Conservation (phyloP, 2,888 invertebrate genomes). For the Smittia sp. region DNA sequence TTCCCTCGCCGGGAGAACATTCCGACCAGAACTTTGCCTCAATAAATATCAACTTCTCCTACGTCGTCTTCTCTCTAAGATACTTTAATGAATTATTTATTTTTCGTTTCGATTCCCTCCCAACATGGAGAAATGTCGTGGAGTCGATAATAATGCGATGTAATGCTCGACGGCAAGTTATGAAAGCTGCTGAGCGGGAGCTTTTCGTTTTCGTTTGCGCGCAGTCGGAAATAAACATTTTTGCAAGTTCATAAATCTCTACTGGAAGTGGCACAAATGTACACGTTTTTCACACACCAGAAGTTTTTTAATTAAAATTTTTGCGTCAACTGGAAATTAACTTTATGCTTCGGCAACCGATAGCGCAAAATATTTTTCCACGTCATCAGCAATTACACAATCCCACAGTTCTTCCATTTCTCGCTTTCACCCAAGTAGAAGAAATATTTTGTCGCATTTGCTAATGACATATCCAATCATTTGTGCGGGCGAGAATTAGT, state of each 20-base stretch:
- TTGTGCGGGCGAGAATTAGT: not conserved
- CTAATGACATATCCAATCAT: slow-evolving; percentile 26
- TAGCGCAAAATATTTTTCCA: not conserved
- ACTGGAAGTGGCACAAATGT: not conserved
- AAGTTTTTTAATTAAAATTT: slow-evolving; percentile 28
- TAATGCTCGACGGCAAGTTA: not conserved
- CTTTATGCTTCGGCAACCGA: slow-evolving; percentile 4
- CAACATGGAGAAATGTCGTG: slow-evolving; percentile 10
- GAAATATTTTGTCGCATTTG: slow-evolving; percentile 23
- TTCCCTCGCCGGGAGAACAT: not conserved
- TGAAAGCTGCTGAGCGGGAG: not conserved
- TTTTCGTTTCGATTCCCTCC: not conserved
- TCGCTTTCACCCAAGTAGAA: not conserved
- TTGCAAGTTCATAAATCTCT: slow-evolving; percentile 33
- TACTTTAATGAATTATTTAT: slow-evolving; percentile 36
- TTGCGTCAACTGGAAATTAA: not conserved
- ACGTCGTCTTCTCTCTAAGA: not conserved
- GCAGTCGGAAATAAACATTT: slow-evolving; percentile 7
- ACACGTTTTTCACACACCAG: not conserved
- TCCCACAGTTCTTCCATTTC: not conserved
- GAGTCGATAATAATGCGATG: slow-evolving; percentile 24
- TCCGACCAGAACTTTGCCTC: slow-evolving; percentile 8
- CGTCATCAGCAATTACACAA: not conserved
- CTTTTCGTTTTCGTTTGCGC: not conserved
- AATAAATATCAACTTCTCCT: slow-evolving; percentile 18